Evolutionary conservation across 1,140 invertebrate genomes (phyloP), one percentile per base, ranked within the genome.

Genomic region (Cydia strobilella): DNA sequence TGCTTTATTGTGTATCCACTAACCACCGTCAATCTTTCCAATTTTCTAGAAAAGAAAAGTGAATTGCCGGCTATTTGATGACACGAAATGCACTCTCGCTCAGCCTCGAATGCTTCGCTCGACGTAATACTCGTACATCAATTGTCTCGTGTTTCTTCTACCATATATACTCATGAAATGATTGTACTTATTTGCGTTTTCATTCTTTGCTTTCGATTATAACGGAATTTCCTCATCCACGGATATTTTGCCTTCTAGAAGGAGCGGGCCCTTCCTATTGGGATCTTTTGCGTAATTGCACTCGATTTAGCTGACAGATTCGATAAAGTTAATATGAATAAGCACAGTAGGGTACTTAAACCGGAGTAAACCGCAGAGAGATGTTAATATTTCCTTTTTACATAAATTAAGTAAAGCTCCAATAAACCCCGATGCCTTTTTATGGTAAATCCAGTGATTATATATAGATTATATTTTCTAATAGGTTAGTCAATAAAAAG

Each of bases 31-130:
- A 42, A 69, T 35, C 65, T 35, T 42, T 35, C 2, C 63, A 7
- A 69, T 35, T 69, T 69, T 69, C 31, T 35, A 35, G 42, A 69
- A 69, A 69, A 69, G 65, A 69, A 69, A 69, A 69, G 65, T 69
- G 65, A 39, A 31, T 69, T 18, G 15, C 27, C 23, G n/a, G 15
- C 27, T 5, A 69, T 18, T 35, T 35, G 31, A 69, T 35, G 27
- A 39, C 35, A 66, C 65, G 31, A 69, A 69, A 23, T 35, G n/a
- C 15, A 65, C 63, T 65, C 27, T 65, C 63, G 27, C 27, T 69
- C 27, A 42, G 7, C n/a, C 35, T 18, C 31, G 7, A 35, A 31
- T 63, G 23, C 13, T 18, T 31, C 7, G 5, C 65, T 35, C 65
- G 27, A 66, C 63, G 20, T 59, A 59, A 59, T 54, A 54, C 51